Evolutionary conservation across 2,113 vertebrate species (phyloP).

Genomic region (Neogobius melanostomus): DNA sequence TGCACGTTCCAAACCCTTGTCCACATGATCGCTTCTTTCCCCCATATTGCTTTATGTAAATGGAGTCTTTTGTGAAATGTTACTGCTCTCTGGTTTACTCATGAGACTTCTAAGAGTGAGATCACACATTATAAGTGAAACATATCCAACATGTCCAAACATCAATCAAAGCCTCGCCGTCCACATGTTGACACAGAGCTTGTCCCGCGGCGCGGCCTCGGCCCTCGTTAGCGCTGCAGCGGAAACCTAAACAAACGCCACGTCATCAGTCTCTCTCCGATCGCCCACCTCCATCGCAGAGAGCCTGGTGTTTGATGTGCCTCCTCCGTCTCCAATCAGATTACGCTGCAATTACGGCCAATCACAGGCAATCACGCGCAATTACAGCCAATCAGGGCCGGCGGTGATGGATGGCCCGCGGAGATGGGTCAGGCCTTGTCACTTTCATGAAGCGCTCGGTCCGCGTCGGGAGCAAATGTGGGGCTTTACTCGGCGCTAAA

Average conservation of each 20-base stretch:
- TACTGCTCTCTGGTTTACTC: no score
- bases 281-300: conserved; percentile 48
- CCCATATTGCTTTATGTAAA: no score
- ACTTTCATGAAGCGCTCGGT: conserved; percentile 54
- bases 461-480: conserved; percentile 54
- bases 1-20: no score
- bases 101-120: no score
- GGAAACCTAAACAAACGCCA: conserved; percentile 34
- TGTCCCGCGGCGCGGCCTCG: no score
- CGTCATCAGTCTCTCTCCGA: conserved; percentile 27
- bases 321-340: conserved; percentile 73
- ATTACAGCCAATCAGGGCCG: conserved; percentile 71
- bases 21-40: no score
- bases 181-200: no score
- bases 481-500: conserved; percentile 44
- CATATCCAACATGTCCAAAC: no score
- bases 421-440: conserved; percentile 63
- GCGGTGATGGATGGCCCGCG: conserved; percentile 67
- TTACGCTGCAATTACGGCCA: conserved; percentile 71
- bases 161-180: no score
- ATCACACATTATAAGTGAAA: no score
- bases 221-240: no score
- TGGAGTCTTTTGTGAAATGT: no score
- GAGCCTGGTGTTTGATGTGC: conserved; percentile 60
- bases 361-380: conserved; percentile 71